A percentile compares a stretch with the other conserved stretches of the same genome.
phyloP scores from a whole-genome alignment of 2,797 vertebrate genomes.

The Alosa sapidissima region DNA sequence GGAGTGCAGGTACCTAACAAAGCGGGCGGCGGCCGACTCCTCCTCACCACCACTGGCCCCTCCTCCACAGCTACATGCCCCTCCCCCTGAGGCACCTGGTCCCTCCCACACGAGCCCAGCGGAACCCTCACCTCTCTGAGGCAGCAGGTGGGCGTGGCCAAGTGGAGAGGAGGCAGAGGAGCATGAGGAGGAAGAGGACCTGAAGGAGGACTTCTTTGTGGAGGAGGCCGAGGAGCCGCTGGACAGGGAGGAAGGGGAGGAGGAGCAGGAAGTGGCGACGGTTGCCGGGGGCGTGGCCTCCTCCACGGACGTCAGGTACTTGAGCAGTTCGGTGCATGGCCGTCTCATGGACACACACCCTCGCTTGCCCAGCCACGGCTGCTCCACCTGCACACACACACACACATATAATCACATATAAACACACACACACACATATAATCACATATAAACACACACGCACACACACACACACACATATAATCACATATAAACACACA shows the following conservation, averaged over 20 bases:
- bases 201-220: slow-evolving; percentile 91
- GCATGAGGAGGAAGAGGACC: slow-evolving; percentile 75
- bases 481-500: too few relatives aligned
- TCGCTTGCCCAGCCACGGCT: slow-evolving; percentile 93
- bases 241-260: slow-evolving; percentile 72
- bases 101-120: not conserved
- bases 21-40: slow-evolving; percentile 75
- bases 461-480: too few relatives aligned
- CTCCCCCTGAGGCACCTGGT: slow-evolving; percentile 37
- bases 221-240: slow-evolving; percentile 79
- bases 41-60: not conserved
- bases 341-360: slow-evolving; percentile 89
- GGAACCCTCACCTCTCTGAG: slow-evolving; percentile 91
- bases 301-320: slow-evolving; percentile 97
- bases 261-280: slow-evolving; percentile 73
- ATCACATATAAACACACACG: not conserved
- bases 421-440: not conserved
- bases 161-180: slow-evolving; percentile 69
- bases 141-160: slow-evolving; percentile 59
- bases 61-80: not conserved
- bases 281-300: slow-evolving; percentile 89
- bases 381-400: slow-evolving; percentile 80
- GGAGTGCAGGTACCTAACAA: slow-evolving; percentile 88
- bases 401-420: not conserved
- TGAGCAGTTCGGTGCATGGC: slow-evolving; percentile 98